Conservation (phyloP, 2,888 invertebrate genomes). For the Blera fallax region DNA sequence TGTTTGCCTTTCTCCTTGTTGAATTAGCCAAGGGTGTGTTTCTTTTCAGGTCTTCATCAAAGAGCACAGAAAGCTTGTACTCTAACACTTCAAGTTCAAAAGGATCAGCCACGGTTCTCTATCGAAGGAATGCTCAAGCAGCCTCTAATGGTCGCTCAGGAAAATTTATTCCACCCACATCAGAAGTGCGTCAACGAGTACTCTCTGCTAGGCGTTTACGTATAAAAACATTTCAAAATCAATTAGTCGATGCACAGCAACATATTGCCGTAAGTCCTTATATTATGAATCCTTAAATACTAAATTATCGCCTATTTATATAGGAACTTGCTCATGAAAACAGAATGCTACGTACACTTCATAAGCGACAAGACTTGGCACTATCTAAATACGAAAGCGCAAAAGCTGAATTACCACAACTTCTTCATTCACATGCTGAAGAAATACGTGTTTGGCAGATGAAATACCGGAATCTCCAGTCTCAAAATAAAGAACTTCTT, state of each 20-base stretch:
- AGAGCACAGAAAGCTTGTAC: constrained; percentile 82
- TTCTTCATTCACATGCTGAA: constrained; percentile 88
- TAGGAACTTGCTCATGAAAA: constrained; percentile 89
- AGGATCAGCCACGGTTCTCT: constrained; percentile 78
- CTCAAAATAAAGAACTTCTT: constrained; percentile 85
- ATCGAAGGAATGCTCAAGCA: constrained; percentile 76
- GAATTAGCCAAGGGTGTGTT: neutral
- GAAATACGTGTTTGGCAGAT: constrained; percentile 88
- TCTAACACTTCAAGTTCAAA: constrained; percentile 79
- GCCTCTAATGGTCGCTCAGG: constrained; percentile 74
- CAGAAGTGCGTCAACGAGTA: constrained; percentile 85
- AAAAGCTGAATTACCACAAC: constrained; percentile 89
- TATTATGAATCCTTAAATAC: neutral
- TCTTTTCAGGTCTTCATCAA: constrained; percentile 77
- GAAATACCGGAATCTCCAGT: constrained; percentile 86
- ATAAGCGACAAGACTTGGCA: constrained; percentile 91
- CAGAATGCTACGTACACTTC: constrained; percentile 87
- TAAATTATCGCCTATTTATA: constrained; percentile 69
- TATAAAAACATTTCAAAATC: constrained; percentile 90
- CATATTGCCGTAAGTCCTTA: constrained; percentile 86
- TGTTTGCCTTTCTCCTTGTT: neutral
- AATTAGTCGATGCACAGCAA: constrained; percentile 89
- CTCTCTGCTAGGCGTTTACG: constrained; percentile 89
- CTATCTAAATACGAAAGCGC: constrained; percentile 89
- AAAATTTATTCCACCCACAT: constrained; percentile 77